Evolutionary conservation across 2,797 vertebrate genomes (phyloP), one percentile per base, ranked within the genome.

Genomic region (Rhinatrema bivittatum): DNA sequence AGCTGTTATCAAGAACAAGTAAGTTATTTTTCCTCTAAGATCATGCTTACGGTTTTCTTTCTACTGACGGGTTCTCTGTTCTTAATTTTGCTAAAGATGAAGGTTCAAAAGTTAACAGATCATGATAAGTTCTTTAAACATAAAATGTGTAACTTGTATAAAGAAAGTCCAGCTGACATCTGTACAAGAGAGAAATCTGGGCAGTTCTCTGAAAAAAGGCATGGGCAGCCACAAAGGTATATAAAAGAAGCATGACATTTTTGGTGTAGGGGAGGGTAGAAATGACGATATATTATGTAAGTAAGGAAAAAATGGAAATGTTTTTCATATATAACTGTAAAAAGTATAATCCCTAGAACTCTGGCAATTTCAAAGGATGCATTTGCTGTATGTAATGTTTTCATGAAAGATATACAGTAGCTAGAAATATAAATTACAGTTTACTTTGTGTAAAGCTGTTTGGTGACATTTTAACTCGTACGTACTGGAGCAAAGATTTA

Each of bases 1-100:
- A 77, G 75, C 78, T 87, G 71, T 82, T 87, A 79, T 79, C 76
- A 78, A 69, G 59, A 76, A 81, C 76, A 87, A 84, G 91, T 96
- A 91, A 94, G 92, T 94, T 62, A 73, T 76, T 65, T 72, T 60
- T 68, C 41, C 72, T 78, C 79, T 73, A 57, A 39, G 53, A 58
- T 37, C 62, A 58, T 25, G 28, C 53, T 68, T 33, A 54, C 39
- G 40, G 50, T 57, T 49, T 71, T 66, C 36, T 57, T 59, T 53
- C 25, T 46, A 47, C 52, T 71, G 63, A 46, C 67, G 39, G 65
- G 59, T 59, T 61, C 50, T 46, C 15, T 26, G 22, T 25, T 50
- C 50, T 52, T 51, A 16, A 20, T 60, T 53, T 46, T 20, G 9
- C 22, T 47, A 15, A 46, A 34, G 36, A 44, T 41, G 42, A 29